These are phyloP conservation scores for Wiebesia pumilae DNA, from an alignment of 1,140 invertebrate species.

Conservation along the genomic window DNA sequence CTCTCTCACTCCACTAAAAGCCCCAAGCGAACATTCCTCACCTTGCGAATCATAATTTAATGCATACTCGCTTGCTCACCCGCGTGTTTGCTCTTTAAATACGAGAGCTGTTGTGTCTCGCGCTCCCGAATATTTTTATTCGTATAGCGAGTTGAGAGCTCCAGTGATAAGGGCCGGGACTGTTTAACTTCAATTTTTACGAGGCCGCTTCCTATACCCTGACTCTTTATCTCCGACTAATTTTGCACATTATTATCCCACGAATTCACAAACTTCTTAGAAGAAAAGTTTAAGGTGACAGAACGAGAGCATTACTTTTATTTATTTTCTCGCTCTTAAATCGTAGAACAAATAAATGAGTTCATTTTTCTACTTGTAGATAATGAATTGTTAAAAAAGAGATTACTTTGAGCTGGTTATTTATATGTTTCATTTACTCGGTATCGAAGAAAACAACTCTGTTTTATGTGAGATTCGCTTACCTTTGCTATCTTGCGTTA, in stretches of 20 bases:
- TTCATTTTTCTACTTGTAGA: neutral
- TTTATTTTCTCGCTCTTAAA: neutral
- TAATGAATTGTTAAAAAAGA: neutral
- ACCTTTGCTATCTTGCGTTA: neutral
- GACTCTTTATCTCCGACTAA: neutral
- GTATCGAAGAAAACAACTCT: too few relatives aligned
- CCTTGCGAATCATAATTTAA: slow-evolving; percentile 45
- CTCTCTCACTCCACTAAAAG: neutral
- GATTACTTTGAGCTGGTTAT: neutral
- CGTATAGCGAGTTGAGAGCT: neutral
- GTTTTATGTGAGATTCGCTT: neutral
- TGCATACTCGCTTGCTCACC: neutral
- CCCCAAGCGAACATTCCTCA: slow-evolving; percentile 17
- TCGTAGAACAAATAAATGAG: neutral
- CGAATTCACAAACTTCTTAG: neutral
- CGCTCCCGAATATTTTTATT: neutral
- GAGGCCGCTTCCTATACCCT: neutral
- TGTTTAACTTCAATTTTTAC: slow-evolving; percentile 7
- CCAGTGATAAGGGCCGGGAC: neutral
- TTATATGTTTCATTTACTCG: neutral
- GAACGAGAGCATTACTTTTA: neutral
- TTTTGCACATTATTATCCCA: neutral
- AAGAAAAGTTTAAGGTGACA: neutral
- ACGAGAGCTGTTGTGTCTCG: slow-evolving; percentile 12
- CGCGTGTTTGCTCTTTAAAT: slow-evolving; percentile 29